Conservation (phyloP, 30 jellyfish, hydroid and myxozoan species). For the Aurelia aurita complex sp. Pacific region DNA sequence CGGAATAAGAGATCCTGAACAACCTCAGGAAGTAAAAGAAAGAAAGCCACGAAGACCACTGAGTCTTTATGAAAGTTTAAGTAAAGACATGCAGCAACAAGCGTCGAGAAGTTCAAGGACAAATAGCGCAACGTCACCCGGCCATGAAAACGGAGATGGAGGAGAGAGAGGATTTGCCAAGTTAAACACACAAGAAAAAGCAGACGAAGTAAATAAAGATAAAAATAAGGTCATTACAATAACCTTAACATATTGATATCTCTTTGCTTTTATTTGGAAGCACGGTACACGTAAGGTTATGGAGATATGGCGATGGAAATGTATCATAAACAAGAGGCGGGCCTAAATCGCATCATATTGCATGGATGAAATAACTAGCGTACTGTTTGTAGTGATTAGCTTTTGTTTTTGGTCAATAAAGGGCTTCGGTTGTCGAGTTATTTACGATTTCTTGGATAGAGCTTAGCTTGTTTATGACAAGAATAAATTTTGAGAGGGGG, state of each 20-base stretch:
- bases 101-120: background rate
- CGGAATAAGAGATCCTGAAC: constrained; percentile 35
- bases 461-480: too few species aligned
- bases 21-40: constrained; percentile 12
- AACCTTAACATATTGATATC: background rate
- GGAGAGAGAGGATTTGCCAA: constrained; percentile 14
- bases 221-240: constrained; percentile 16
- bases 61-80: constrained; percentile 55
- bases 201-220: constrained; percentile 56
- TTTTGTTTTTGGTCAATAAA: too few species aligned
- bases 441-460: too few species aligned
- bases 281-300: too few species aligned
- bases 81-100: constrained; percentile 25
- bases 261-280: too few species aligned
- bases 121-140: constrained; percentile 59
- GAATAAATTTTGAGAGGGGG: too few species aligned
- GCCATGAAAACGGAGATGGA: constrained; percentile 40
- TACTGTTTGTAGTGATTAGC: too few species aligned
- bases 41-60: constrained; percentile 51
- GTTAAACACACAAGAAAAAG: constrained; percentile 41
- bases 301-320: too few species aligned
- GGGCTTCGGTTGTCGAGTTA: too few species aligned
- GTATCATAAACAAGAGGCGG: too few species aligned
- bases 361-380: too few species aligned
- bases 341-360: too few species aligned